Percentiles rank a stretch among this genome's conserved stretches.
Evolutionary conservation across 23 tunicate genomes (phyloP).

Genomic region (Styela clava): DNA sequence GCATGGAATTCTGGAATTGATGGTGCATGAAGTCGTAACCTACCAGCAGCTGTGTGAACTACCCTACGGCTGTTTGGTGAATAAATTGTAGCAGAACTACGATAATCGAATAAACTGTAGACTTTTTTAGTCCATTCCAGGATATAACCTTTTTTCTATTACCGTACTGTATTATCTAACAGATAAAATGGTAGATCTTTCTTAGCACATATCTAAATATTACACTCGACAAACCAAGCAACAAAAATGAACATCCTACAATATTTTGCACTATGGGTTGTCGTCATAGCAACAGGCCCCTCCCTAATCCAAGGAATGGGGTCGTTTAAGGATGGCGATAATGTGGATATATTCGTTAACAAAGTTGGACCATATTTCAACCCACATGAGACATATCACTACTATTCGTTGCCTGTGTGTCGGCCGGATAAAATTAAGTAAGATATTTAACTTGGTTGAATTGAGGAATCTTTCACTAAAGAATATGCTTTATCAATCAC

Average conservation of each 20-base stretch:
- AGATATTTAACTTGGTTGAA: constrained; percentile 1
- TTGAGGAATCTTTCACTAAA: not conserved
- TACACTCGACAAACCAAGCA: too few relatives aligned
- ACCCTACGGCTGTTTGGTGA: too few relatives aligned
- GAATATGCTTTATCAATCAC: not conserved
- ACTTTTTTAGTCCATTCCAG: too few relatives aligned
- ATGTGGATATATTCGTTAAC: constrained; percentile 86
- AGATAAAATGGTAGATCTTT: too few relatives aligned
- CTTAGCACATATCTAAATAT: too few relatives aligned
- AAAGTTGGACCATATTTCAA: constrained; percentile 99
- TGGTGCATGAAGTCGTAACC: too few relatives aligned
- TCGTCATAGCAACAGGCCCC: not conserved
- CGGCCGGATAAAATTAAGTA: constrained; percentile 68
- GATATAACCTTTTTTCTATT: too few relatives aligned
- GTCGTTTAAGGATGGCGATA: constrained; percentile 65
- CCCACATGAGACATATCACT: constrained; percentile 99
- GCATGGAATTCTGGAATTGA: too few relatives aligned
- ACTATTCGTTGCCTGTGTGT: constrained; percentile 93
- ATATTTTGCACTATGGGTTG: not conserved
- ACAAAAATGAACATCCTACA: not conserved
- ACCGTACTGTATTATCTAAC: too few relatives aligned
- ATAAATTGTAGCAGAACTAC: too few relatives aligned
- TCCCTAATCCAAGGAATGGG: constrained; percentile 12
- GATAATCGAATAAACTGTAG: too few relatives aligned
- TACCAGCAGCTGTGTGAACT: too few relatives aligned